Evolutionary conservation across 2,888 invertebrate genomes (phyloP).

Genomic region (Leptinotarsa haldemani): DNA sequence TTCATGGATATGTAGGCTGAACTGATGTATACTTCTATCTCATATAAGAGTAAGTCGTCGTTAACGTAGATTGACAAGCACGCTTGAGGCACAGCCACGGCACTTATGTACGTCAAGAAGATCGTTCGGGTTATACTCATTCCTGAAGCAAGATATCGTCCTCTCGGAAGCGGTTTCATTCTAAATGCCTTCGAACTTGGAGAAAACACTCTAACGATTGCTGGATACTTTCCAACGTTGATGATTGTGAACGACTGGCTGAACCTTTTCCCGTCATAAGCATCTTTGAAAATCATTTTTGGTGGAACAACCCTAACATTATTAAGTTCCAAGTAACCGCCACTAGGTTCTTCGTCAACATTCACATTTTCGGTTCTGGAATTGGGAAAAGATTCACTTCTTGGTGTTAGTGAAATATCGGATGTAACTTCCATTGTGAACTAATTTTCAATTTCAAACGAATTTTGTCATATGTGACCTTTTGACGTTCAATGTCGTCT

Average conservation of each 20-base stretch:
- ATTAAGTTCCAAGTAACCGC: slow-evolving; percentile 34
- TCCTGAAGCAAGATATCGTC: slow-evolving; percentile 60
- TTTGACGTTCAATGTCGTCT: too few relatives aligned
- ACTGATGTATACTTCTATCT: slow-evolving; percentile 52
- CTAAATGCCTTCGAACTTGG: slow-evolving; percentile 64
- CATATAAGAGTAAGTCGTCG: slow-evolving; percentile 55
- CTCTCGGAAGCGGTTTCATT: slow-evolving; percentile 53
- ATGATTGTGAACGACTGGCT: slow-evolving; percentile 58
- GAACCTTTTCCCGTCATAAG: slow-evolving; percentile 63
- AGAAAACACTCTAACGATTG: slow-evolving; percentile 58
- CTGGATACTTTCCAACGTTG: slow-evolving; percentile 60
- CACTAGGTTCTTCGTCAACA: background rate
- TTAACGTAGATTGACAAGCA: slow-evolving; percentile 62
- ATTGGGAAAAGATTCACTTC: background rate
- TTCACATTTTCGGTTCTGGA: background rate
- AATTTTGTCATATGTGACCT: background rate
- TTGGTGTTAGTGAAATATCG: background rate
- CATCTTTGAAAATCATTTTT: slow-evolving; percentile 63
- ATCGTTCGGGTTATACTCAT: slow-evolving; percentile 60
- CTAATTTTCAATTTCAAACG: background rate
- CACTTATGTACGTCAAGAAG: slow-evolving; percentile 59
- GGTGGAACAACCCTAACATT: slow-evolving; percentile 61
- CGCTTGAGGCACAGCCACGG: slow-evolving; percentile 55
- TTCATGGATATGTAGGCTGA: slow-evolving; percentile 55
- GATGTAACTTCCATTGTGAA: background rate